Evolutionary conservation across 2,888 invertebrate genomes (phyloP), one percentile per base, ranked within the genome.

Genomic region (Agriopis leucophaearia): DNA sequence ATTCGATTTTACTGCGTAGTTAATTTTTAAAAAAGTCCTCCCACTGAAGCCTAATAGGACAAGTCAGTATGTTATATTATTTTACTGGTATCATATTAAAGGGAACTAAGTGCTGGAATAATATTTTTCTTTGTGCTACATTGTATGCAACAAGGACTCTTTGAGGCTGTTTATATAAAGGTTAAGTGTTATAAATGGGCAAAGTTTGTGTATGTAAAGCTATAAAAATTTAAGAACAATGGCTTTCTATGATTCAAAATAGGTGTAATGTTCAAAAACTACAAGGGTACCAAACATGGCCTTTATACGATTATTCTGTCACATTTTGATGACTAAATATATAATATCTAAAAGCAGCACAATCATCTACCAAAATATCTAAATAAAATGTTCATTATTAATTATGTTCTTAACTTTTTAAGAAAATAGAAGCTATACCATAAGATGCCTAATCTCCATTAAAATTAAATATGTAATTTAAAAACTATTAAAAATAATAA

Each of bases 1-100:
- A 85, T 81, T 81, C 79, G 77, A 83, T 79, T 84, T 88, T 84
- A 88, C 82, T 81, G 79, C 78, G 81, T 75, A 79, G 74, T 87
- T 82, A 87, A 87, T 81, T 65, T 76, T 74, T 75, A 81, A 77
- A 82, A 80, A 77, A 72, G 72, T 75, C 74, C 75, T 75, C 77
- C 72, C 69, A 72, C 71, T 74, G 72, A 71, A 62, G 72, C 70
- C 78, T 76, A 79, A 76, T 77, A 80, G 75, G 74, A 65, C 76
- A 66, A 68, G 60, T 64, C 64, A 52, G 72, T 75, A 72, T 71
- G 76, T 78, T 78, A 72, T 77, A 61, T 62, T 61, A 72, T 71
- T 72, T 61, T 67, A 75, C 62, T 66, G 68, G 56, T 66, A 70
- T 57, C 72, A 70, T 72, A 73, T 76, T 72, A 66, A 74, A 64